Evolutionary conservation across 2,888 invertebrate genomes (phyloP), one percentile per base, ranked within the genome.

Genomic region (Phortica magna): DNA sequence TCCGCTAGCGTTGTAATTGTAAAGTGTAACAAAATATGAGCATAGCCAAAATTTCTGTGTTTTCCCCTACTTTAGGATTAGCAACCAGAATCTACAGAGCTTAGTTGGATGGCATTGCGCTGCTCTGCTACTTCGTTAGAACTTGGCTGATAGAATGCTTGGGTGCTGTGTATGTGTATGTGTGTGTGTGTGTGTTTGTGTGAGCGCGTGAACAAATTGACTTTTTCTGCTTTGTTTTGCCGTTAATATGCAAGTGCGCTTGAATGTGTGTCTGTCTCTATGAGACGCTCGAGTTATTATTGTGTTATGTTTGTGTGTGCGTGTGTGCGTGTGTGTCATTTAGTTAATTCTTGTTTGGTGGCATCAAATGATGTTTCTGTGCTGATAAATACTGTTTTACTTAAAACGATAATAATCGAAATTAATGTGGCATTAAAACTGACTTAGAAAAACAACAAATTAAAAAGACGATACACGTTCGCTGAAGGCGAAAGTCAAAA

Each of bases 381-480:
- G 79, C 77, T 81, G 84, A 82, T 84, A 79, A 82, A 84, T 82
- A 77, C 77, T 71, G n/a, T 12, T 43, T 73, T 79, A 77, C 83
- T 84, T 77, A 78, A 80, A 82, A 79, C 78, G 82, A 83, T 82
- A 81, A 81, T 84, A 84, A 84, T 82, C 84, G 80, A 78, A 78
- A 84, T 84, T 84, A 84, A 84, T 84, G 82, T 82, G 84, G 82
- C 83, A 84, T 84, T 82, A 84, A 82, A 83, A 84, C 79, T 78
- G 83, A 81, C 83, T 84, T 84, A 80, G 77, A 76, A 77, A 78
- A 80, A 76, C 71, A 77, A 78, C 79, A 82, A 83, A 82, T 82
- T 82, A 82, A 82, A 82, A 80, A 83, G 81, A 78, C 10, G 55
- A 17, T 71, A 71, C 17, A n/a, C 14, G 7, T 39, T 22, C 7